phyloP scores from a whole-genome alignment of 2,113 vertebrate species.

The Phrynosoma platyrhinos region DNA sequence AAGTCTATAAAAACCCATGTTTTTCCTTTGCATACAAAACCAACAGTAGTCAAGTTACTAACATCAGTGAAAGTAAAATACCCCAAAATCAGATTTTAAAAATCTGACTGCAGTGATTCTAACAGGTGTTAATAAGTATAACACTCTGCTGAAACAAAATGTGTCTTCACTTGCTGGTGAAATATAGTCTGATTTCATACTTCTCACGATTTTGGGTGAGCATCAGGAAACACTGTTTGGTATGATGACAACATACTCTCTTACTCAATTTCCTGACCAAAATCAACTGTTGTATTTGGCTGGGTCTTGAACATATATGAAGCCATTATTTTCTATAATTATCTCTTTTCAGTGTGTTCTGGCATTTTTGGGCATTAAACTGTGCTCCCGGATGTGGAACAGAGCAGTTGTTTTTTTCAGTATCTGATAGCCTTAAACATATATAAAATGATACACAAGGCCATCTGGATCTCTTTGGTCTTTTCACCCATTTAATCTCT shows the following conservation, averaged over 20 bases:
- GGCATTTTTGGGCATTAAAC: not conserved
- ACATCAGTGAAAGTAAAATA: not conserved
- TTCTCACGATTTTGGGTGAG: too few species aligned
- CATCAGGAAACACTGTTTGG: not conserved
- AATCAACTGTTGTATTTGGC: slow-evolving; percentile 1
- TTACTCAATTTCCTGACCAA: not conserved
- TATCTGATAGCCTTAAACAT: not conserved
- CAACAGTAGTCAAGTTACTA: not conserved
- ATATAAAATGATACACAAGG: not conserved
- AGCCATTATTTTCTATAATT: not conserved
- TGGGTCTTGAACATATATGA: not conserved
- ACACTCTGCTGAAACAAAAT: not conserved
- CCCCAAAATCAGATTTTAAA: not conserved
- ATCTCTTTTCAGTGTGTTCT: not conserved
- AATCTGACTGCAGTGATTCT: not conserved
- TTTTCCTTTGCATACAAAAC: too few species aligned
- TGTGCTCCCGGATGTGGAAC: not conserved
- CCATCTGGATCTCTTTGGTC: not conserved
- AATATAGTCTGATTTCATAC: not conserved
- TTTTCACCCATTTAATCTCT: not conserved
- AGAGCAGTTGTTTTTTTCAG: not conserved
- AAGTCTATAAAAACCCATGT: too few species aligned
- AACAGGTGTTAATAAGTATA: not conserved
- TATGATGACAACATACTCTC: not conserved
- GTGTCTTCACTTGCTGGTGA: not conserved